Conservation (phyloP, 2,113 vertebrate species). For the Thamnaconus septentrionalis region DNA sequence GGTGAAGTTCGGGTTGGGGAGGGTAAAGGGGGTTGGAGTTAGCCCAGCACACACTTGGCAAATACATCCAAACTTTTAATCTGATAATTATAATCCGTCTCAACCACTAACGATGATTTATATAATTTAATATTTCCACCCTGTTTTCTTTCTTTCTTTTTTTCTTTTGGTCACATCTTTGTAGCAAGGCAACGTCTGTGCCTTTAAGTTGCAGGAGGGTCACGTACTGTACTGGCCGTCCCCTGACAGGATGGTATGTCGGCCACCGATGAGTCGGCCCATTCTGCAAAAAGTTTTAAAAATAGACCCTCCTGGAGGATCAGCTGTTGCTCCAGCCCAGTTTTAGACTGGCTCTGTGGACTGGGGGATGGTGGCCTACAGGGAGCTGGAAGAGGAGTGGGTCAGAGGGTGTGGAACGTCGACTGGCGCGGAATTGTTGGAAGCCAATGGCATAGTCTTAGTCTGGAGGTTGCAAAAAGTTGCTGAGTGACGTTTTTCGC, state of each 20-base stretch:
- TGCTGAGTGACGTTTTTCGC: not conserved
- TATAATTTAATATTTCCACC: no score
- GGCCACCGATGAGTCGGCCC: constrained; percentile 60
- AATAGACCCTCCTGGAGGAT: constrained; percentile 72
- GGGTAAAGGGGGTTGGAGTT: no score
- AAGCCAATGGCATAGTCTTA: not conserved
- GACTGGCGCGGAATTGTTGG: constrained; percentile 1
- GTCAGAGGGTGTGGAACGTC: constrained; percentile 9
- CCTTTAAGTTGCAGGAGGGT: constrained; percentile 51
- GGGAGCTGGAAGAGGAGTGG: not conserved
- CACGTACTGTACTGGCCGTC: constrained; percentile 22
- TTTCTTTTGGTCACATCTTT: not conserved
- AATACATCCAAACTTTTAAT: no score
- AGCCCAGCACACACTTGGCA: no score
- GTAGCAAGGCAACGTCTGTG: constrained; percentile 10
- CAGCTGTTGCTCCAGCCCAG: constrained; percentile 71
- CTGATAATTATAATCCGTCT: no score
- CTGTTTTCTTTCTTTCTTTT: no score
- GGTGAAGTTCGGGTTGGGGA: no score
- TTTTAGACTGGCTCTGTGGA: constrained; percentile 43
- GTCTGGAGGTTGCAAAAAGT: not conserved
- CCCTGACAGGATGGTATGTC: constrained; percentile 62
- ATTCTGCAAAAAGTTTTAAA: constrained; percentile 72
- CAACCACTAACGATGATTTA: no score
- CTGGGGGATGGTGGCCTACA: constrained; percentile 16